Evolutionary conservation across 2,888 invertebrate genomes (phyloP).

Genomic region (Hydrotaea diabolus): DNA sequence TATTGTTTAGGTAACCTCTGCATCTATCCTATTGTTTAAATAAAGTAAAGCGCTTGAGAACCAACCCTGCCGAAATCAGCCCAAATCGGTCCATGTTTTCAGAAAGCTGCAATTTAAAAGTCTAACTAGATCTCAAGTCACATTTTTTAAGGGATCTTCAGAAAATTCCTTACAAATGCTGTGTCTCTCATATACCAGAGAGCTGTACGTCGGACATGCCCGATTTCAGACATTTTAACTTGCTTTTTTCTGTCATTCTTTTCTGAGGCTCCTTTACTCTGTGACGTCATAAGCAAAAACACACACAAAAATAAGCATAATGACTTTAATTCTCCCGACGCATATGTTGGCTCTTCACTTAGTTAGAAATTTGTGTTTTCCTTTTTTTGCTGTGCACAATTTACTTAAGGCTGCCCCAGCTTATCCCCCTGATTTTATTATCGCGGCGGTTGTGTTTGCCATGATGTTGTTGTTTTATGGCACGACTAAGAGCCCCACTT

Average conservation of each 20-base stretch:
- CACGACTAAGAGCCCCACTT: background rate
- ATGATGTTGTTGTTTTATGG: background rate
- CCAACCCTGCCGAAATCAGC: too few relatives aligned
- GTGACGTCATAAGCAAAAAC: background rate
- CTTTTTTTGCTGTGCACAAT: background rate
- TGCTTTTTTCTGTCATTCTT: background rate
- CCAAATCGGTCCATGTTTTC: too few relatives aligned
- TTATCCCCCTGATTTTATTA: background rate
- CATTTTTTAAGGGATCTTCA: too few relatives aligned
- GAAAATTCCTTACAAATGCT: too few relatives aligned
- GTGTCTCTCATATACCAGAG: too few relatives aligned
- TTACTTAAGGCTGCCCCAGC: background rate
- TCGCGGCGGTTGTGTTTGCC: background rate
- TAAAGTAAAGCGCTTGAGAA: too few relatives aligned
- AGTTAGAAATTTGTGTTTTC: constrained; percentile 3
- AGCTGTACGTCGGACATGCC: too few relatives aligned
- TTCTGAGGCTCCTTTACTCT: background rate
- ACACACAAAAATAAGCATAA: constrained; percentile 12
- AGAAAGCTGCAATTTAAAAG: too few relatives aligned
- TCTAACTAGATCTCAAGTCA: too few relatives aligned
- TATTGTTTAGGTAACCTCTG: too few relatives aligned
- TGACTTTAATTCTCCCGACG: constrained; percentile 34
- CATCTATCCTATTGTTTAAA: too few relatives aligned
- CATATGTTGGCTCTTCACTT: constrained; percentile 21
- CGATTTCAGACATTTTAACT: too few relatives aligned